phyloP scores from a whole-genome alignment of 2,888 invertebrate species.

The Drosophila buzzatii region DNA sequence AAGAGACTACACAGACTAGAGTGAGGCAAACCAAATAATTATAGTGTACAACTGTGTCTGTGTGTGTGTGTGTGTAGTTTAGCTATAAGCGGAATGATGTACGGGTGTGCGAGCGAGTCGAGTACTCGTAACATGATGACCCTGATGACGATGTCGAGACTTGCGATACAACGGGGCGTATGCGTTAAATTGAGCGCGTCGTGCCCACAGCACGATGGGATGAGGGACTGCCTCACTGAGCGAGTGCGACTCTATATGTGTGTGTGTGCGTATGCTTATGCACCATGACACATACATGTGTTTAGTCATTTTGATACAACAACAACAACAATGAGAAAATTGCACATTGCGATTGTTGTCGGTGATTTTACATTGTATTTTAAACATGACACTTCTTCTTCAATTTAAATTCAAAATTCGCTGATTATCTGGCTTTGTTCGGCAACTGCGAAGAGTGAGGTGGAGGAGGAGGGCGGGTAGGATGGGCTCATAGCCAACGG shows the following conservation, averaged over 20 bases:
- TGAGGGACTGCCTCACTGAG: slow-evolving; percentile 14
- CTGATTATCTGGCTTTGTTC: slow-evolving; percentile 55
- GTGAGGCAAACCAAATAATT: slow-evolving; percentile 54
- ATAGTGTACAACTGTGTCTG: slow-evolving; percentile 16
- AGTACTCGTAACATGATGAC: slow-evolving; percentile 62
- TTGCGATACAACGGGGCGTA: slow-evolving; percentile 64
- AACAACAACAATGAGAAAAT: slow-evolving; percentile 27
- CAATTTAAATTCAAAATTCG: slow-evolving; percentile 53
- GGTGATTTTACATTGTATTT: slow-evolving; percentile 39
- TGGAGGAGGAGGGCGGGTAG: too few species aligned
- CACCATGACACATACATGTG: slow-evolving; percentile 56
- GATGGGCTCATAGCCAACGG: not conserved
- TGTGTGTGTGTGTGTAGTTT: slow-evolving; percentile 18
- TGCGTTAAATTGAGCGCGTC: slow-evolving; percentile 70
- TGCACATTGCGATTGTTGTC: slow-evolving; percentile 52
- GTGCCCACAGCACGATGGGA: slow-evolving; percentile 50
- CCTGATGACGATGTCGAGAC: slow-evolving; percentile 55
- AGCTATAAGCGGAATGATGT: slow-evolving; percentile 17
- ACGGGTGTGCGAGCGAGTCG: slow-evolving; percentile 8
- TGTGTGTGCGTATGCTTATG: slow-evolving; percentile 16
- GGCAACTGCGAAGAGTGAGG: not conserved
- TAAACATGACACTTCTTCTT: slow-evolving; percentile 62
- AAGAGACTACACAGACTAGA: slow-evolving; percentile 28
- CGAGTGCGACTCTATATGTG: slow-evolving; percentile 1
- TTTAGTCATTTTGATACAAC: slow-evolving; percentile 46